A percentile compares a stretch with the other conserved stretches of the same genome.
phyloP scores from a whole-genome alignment of 2,113 vertebrate genomes.

The Onychostoma macrolepis region DNA sequence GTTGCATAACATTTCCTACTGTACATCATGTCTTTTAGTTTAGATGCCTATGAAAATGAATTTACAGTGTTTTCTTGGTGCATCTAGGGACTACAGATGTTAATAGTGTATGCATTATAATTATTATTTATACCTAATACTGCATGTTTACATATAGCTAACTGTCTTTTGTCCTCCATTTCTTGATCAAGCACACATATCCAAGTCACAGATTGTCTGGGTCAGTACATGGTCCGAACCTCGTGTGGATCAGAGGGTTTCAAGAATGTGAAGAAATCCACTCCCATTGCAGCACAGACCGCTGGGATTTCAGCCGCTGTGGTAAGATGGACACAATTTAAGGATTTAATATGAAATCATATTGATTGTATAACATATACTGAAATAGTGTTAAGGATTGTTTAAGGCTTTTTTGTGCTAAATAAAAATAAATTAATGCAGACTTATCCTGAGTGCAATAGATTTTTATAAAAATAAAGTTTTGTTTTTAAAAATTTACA shows the following conservation, averaged over 20 bases:
- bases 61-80: not conserved
- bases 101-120: not conserved
- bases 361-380: not conserved
- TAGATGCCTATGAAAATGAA: too few relatives aligned
- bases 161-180: not conserved
- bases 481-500: too few relatives aligned
- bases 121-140: not conserved
- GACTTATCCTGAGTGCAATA: not conserved
- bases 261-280: constrained; percentile 89
- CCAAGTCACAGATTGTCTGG: constrained; percentile 80
- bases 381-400: not conserved
- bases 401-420: not conserved
- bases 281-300: constrained; percentile 87
- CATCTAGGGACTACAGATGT: not conserved
- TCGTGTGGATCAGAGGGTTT: constrained; percentile 95
- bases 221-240: constrained; percentile 72
- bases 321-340: constrained; percentile 72
- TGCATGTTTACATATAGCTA: not conserved
- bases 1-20: not conserved
- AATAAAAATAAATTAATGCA: not conserved
- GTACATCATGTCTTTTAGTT: not conserved
- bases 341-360: not conserved
- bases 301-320: constrained; percentile 84
- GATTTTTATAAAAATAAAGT: not conserved
- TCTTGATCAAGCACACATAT: constrained; percentile 84